Conservation (phyloP, 2,888 invertebrate genomes). For the Eupithecia dodoneata region DNA sequence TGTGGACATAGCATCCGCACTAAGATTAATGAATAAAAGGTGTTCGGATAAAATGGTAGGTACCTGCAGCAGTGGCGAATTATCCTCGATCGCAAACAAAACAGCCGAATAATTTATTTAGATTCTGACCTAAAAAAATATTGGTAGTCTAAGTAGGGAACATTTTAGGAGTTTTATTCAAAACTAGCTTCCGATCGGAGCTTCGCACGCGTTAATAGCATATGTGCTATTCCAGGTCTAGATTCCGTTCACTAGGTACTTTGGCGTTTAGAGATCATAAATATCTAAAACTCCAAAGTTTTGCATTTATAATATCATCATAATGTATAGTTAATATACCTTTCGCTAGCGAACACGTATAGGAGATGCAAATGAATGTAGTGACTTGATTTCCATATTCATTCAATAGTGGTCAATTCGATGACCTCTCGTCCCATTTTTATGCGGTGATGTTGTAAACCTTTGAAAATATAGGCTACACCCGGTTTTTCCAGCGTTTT, state of each 20-base stretch:
- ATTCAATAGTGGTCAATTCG: constrained; percentile 51
- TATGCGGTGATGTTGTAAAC: background rate
- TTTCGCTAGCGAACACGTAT: background rate
- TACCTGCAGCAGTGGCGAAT: constrained; percentile 27
- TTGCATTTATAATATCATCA: background rate
- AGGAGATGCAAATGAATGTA: constrained; percentile 57
- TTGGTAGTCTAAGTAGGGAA: background rate
- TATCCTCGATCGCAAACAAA: constrained; percentile 16
- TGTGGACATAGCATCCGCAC: background rate
- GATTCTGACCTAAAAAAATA: constrained; percentile 4
- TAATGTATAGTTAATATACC: background rate
- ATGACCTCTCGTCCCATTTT: constrained; percentile 43
- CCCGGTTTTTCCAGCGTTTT: background rate
- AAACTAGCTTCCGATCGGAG: background rate
- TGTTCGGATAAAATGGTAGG: constrained; percentile 30
- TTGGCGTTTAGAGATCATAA: background rate
- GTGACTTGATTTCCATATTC: constrained; percentile 57
- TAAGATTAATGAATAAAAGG: constrained; percentile 38
- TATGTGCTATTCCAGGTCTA: background rate
- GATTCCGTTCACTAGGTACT: background rate
- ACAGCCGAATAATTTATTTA: constrained; percentile 3
- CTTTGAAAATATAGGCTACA: background rate
- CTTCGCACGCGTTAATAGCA: background rate
- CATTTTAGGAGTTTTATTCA: background rate
- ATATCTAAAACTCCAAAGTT: background rate